A percentile compares a stretch with the other conserved stretches of the same genome.
phyloP scores from a whole-genome alignment of 2,113 vertebrate genomes.

The Oreamnos americanus region DNA sequence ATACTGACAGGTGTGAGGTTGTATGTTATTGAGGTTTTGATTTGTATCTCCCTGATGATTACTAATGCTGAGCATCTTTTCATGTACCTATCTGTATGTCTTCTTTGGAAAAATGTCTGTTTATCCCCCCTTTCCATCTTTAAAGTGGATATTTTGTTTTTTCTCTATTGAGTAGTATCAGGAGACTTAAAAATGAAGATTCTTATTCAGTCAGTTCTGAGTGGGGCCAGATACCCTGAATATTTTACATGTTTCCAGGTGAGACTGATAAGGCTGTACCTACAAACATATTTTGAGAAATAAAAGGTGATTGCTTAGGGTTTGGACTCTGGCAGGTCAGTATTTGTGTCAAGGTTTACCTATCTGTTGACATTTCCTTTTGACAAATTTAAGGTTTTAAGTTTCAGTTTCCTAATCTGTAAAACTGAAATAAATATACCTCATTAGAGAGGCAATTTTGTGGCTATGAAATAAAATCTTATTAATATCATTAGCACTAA shows the following conservation, averaged over 20 bases:
- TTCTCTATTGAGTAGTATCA: not conserved
- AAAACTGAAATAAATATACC: constrained; percentile 3
- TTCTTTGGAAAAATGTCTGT: not conserved
- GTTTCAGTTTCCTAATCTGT: not conserved
- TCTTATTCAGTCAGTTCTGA: not conserved
- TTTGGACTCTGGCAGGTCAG: not conserved
- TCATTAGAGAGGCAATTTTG: not conserved
- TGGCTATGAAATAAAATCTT: not conserved
- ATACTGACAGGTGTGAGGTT: not conserved
- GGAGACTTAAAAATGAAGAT: not conserved
- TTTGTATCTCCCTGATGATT: not conserved
- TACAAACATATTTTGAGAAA: not conserved
- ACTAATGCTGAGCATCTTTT: not conserved
- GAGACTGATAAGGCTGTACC: not conserved
- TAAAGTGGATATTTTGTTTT: not conserved
- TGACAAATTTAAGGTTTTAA: not conserved
- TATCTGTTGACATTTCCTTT: not conserved
- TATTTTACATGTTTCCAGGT: not conserved
- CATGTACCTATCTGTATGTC: not conserved
- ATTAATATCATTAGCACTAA: not conserved
- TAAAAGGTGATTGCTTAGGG: not conserved
- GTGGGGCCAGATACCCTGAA: not conserved
- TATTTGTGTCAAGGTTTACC: not conserved
- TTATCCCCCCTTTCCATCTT: not conserved
- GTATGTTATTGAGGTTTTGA: not conserved